These are phyloP conservation scores for Gobio gobio DNA, from an alignment of 2,113 vertebrate species.

Conservation along the genomic window DNA sequence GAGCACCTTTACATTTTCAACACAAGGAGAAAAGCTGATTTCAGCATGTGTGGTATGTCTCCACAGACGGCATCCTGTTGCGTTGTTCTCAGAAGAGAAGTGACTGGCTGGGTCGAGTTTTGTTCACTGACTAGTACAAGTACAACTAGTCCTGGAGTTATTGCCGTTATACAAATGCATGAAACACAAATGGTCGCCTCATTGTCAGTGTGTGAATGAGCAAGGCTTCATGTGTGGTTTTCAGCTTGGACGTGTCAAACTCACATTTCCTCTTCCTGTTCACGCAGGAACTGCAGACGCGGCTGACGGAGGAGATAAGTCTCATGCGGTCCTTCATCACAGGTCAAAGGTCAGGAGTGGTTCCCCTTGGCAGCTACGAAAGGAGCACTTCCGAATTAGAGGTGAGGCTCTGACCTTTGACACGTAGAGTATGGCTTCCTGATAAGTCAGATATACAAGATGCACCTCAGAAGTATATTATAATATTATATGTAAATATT, in stretches of 20 bases:
- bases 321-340: slow-evolving; percentile 86
- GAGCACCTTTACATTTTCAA: neutral
- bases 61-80: slow-evolving; percentile 48
- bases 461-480: neutral
- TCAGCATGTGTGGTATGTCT: neutral
- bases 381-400: slow-evolving; percentile 83
- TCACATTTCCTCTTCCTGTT: slow-evolving; percentile 2
- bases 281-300: slow-evolving; percentile 85
- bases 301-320: slow-evolving; percentile 88
- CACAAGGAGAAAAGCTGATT: neutral
- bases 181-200: neutral
- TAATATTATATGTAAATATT: neutral
- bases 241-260: neutral
- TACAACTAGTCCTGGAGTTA: neutral
- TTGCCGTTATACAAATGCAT: neutral
- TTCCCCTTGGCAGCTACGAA: slow-evolving; percentile 68
- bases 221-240: neutral
- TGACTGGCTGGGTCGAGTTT: neutral
- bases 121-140: neutral
- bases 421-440: neutral
- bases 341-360: slow-evolving; percentile 73
- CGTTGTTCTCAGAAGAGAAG: neutral
- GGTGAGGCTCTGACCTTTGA: slow-evolving; percentile 69
- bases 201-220: neutral
- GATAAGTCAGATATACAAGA: neutral